These are phyloP conservation scores for Drosophila recens DNA, from an alignment of 2,888 invertebrate genomes.

Conservation along the genomic window DNA sequence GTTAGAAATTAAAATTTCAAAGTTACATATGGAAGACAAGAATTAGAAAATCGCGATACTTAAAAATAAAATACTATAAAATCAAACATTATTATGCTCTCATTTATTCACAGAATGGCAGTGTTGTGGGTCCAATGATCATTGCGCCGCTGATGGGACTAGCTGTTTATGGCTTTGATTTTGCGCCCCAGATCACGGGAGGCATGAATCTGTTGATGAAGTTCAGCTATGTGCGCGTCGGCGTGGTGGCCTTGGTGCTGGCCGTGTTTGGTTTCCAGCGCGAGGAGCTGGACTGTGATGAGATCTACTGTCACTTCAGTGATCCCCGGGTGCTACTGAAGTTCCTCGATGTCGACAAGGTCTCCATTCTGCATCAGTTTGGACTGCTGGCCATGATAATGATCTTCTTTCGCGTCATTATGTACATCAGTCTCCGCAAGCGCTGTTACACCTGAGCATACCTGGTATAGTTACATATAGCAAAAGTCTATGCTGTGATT, in stretches of 20 bases:
- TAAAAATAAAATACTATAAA: too few relatives aligned
- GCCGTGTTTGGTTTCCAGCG: constrained; percentile 88
- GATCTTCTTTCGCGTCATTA: constrained; percentile 87
- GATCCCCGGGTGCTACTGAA: constrained; percentile 88
- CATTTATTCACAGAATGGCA: constrained; percentile 87
- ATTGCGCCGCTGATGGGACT: constrained; percentile 89
- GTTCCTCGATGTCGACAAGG: constrained; percentile 87
- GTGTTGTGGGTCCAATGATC: constrained; percentile 88
- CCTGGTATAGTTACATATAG: constrained; percentile 54
- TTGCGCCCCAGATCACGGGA: constrained; percentile 88
- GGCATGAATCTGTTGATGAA: constrained; percentile 88
- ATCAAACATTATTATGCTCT: neutral
- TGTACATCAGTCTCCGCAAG: constrained; percentile 87
- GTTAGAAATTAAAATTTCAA: too few relatives aligned
- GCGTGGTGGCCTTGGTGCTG: constrained; percentile 88
- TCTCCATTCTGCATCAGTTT: constrained; percentile 87
- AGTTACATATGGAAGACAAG: too few relatives aligned
- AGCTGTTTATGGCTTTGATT: constrained; percentile 90
- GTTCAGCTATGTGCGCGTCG: constrained; percentile 89
- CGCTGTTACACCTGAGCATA: constrained; percentile 83
- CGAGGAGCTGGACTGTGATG: constrained; percentile 87
- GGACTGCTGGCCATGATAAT: constrained; percentile 86
- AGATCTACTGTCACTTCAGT: constrained; percentile 89
- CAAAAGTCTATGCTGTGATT: constrained; percentile 70
- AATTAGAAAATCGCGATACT: too few relatives aligned